Percentiles rank a stretch among this genome's conserved stretches.
phyloP scores from a whole-genome alignment of 2,113 vertebrate species.

The Brachyistius frenatus region DNA sequence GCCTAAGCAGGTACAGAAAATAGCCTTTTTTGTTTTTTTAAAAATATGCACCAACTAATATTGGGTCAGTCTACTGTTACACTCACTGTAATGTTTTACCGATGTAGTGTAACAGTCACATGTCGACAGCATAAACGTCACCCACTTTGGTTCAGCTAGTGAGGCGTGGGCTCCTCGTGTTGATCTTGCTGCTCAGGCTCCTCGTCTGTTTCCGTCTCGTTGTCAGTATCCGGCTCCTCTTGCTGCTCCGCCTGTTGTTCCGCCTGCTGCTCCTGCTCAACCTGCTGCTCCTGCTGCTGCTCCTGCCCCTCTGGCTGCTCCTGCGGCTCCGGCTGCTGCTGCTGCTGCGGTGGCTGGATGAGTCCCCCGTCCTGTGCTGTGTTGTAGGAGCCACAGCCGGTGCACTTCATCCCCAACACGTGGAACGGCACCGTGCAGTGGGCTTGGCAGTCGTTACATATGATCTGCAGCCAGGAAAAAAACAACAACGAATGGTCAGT shows the following conservation, averaged over 20 bases:
- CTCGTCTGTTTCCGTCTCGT: slow-evolving; percentile 45
- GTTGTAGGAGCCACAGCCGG: slow-evolving; percentile 92
- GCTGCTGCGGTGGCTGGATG: slow-evolving; percentile 70
- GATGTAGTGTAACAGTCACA: neutral
- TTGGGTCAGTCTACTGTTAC: neutral
- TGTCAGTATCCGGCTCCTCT: slow-evolving; percentile 14
- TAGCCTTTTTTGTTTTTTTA: neutral
- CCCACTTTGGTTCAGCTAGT: neutral
- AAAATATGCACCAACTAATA: slow-evolving; percentile 16
- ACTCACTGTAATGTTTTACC: slow-evolving; percentile 11
- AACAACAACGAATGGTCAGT: neutral
- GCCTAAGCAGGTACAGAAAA: neutral
- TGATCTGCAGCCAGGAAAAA: slow-evolving; percentile 82
- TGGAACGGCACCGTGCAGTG: slow-evolving; percentile 92
- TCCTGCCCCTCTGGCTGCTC: slow-evolving; percentile 20
- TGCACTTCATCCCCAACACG: slow-evolving; percentile 95
- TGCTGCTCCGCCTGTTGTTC: slow-evolving; percentile 50
- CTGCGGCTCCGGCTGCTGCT: slow-evolving; percentile 52
- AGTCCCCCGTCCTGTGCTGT: slow-evolving; percentile 89
- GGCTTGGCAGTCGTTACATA: slow-evolving; percentile 94
- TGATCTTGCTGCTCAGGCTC: slow-evolving; percentile 47
- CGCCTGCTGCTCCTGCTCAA: neutral
- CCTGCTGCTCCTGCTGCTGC: slow-evolving; percentile 51
- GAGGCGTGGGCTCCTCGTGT: neutral
- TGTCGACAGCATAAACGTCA: neutral